phyloP scores from a whole-genome alignment of 2,113 vertebrate species.

The Rutilus rutilus region DNA sequence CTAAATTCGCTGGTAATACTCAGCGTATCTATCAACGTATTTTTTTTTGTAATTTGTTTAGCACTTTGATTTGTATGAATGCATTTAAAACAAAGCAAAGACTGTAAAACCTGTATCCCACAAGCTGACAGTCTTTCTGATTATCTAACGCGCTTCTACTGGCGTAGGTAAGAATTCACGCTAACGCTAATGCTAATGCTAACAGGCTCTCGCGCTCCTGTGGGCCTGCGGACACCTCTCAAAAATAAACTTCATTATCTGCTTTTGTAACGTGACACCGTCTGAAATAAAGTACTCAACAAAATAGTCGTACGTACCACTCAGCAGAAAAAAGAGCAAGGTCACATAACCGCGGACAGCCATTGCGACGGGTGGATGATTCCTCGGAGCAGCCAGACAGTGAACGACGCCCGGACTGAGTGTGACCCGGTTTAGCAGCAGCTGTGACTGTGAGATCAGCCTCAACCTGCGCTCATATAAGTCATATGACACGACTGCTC shows the following conservation, averaged over 20 bases:
- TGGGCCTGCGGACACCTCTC: slow-evolving; percentile 1
- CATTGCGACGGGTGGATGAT: slow-evolving; percentile 58
- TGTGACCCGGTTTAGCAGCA: slow-evolving; percentile 20
- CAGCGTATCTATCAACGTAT: background rate
- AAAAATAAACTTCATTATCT: slow-evolving; percentile 13
- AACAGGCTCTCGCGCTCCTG: background rate
- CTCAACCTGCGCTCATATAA: slow-evolving; percentile 10
- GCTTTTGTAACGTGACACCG: slow-evolving; percentile 62
- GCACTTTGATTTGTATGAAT: background rate
- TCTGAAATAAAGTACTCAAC: background rate
- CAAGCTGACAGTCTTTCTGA: background rate
- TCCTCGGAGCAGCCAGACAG: slow-evolving; percentile 20
- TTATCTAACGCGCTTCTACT: slow-evolving; percentile 20
- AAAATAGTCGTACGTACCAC: slow-evolving; percentile 63
- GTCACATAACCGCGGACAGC: slow-evolving; percentile 50
- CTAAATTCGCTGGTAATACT: background rate
- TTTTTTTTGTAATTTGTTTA: too few relatives aligned
- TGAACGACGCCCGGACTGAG: slow-evolving; percentile 18
- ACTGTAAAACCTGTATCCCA: background rate
- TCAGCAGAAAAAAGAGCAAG: slow-evolving; percentile 57
- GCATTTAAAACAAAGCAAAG: background rate
- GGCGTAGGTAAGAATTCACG: slow-evolving; percentile 29
- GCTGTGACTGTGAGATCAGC: background rate
- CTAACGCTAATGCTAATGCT: slow-evolving; percentile 29
- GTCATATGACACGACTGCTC: slow-evolving; percentile 23